phyloP scores from a whole-genome alignment of 2,113 vertebrate species.

The Dicentrarchus labrax region DNA sequence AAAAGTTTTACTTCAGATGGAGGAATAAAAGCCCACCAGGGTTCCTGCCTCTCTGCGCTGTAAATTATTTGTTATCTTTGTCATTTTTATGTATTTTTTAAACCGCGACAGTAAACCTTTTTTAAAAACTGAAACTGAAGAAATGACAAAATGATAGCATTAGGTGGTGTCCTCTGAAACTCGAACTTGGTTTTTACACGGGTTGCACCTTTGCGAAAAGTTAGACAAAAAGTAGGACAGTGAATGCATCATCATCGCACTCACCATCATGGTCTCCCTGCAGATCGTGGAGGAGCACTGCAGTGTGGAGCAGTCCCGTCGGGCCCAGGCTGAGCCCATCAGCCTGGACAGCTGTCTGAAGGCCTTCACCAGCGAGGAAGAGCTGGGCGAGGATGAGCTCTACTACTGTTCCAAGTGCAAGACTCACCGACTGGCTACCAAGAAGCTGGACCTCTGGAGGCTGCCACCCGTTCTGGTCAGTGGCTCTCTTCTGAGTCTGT shows the following conservation, averaged over 20 bases:
- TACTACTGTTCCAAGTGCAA: slow-evolving; percentile 99
- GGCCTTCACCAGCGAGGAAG: slow-evolving; percentile 97
- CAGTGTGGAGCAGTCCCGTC: slow-evolving; percentile 95
- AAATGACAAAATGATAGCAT: background rate
- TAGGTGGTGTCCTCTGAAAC: background rate
- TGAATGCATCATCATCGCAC: background rate
- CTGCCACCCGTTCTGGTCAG: slow-evolving; percentile 95
- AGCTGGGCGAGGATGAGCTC: slow-evolving; percentile 97
- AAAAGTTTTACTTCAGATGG: too few relatives aligned
- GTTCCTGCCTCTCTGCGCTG: too few relatives aligned
- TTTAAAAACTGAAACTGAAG: too few relatives aligned
- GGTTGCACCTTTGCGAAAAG: background rate
- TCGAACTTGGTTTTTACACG: too few relatives aligned
- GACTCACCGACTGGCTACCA: slow-evolving; percentile 95
- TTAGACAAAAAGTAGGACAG: background rate
- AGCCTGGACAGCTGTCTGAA: slow-evolving; percentile 96
- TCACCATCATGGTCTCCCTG: background rate
- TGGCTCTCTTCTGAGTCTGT: background rate
- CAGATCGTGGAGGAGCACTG: slow-evolving; percentile 96
- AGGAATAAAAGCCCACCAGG: too few relatives aligned
- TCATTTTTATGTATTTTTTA: too few relatives aligned
- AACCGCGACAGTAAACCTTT: too few relatives aligned
- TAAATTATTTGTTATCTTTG: too few relatives aligned
- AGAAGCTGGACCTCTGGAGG: slow-evolving; percentile 99
- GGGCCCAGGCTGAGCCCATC: slow-evolving; percentile 96